Evolutionary conservation across 2,113 vertebrate genomes (phyloP).

Genomic region (Cheirogaleus medius): DNA sequence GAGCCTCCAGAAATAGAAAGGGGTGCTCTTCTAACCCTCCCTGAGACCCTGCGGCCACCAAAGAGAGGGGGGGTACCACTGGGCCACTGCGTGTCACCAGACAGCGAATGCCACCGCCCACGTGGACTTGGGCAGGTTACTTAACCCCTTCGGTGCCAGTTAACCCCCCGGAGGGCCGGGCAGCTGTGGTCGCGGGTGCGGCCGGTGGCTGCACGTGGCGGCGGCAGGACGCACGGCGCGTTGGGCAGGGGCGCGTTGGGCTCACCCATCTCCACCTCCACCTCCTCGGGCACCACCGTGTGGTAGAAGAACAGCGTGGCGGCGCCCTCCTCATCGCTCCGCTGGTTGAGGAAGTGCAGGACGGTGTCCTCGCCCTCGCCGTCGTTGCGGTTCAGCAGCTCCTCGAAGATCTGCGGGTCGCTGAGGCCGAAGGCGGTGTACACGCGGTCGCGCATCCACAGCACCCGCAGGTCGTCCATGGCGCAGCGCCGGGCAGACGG

Average conservation of each 20-base stretch:
- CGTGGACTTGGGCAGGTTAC: not conserved
- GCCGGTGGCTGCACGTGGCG: not conserved
- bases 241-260: too few relatives aligned
- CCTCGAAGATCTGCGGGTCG: slow-evolving; percentile 86
- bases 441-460: slow-evolving; percentile 89
- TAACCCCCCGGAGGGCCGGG: not conserved
- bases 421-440: slow-evolving; percentile 81
- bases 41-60: not conserved
- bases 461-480: slow-evolving; percentile 88
- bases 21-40: too few relatives aligned
- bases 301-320: slow-evolving; percentile 88
- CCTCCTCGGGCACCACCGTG: slow-evolving; percentile 77
- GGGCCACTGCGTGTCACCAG: not conserved
- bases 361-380: slow-evolving; percentile 84
- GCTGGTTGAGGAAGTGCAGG: slow-evolving; percentile 85
- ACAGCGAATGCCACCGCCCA: not conserved
- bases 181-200: not conserved
- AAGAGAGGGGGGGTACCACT: not conserved
- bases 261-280: slow-evolving; percentile 86
- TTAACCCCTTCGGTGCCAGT: not conserved
- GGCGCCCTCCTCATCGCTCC: slow-evolving; percentile 71
- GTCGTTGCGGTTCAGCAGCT: slow-evolving; percentile 86
- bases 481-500: slow-evolving; percentile 54
- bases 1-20: not conserved
- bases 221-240: not conserved